Base-by-base conservation (phyloP, 1,140 invertebrate genomes). In the Heterodera carotae region DNA sequence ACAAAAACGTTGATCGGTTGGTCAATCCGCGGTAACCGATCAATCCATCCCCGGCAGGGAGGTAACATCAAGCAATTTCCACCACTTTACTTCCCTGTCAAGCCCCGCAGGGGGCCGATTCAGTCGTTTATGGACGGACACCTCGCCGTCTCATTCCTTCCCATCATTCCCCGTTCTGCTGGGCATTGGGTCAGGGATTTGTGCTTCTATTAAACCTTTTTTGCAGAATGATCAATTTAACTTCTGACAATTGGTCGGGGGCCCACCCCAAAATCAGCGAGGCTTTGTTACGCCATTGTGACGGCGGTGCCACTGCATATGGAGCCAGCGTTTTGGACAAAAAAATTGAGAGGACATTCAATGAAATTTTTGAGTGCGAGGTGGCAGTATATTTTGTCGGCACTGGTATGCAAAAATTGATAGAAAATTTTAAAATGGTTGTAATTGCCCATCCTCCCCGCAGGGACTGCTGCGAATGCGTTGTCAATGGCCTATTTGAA, bases 301-400 rank as follows among this genome's bases (percentile, higher is more conserved):
- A 34, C 25, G 75, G 75, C 43, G 36, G 75, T 53, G 75, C 59
- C 64, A 76, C 39, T 22, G 75, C 75, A 25, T 76, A 76, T 36
- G 75, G 75, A 22, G 29, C 25, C 39, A 66, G 75, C 27, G 75
- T 68, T 33, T 27, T 76, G 66, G 75, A 76, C 39, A 56, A 27
- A 18, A 76, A 76, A 60, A 70, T 76, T 53, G 75, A 76, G 36
- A 31, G 34, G 31, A 68, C 29, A 18, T 76, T 76, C 39, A 60
- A 43, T 10, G 43, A 76, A 53, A 33, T 76, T 59, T 76, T 76
- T 36, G 68, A 76, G 69, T 25, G 15, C 34, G 67, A 76, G n/a
- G 75, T 76, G 56, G 75, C 75, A 4, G 75, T 76, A 8, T 76
- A 56, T 60, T 76, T 76, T 76, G 75, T 76, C n/a, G 75, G 36